Base-by-base conservation (phyloP, 2,888 invertebrate species). In the Epiblema foenella region DNA sequence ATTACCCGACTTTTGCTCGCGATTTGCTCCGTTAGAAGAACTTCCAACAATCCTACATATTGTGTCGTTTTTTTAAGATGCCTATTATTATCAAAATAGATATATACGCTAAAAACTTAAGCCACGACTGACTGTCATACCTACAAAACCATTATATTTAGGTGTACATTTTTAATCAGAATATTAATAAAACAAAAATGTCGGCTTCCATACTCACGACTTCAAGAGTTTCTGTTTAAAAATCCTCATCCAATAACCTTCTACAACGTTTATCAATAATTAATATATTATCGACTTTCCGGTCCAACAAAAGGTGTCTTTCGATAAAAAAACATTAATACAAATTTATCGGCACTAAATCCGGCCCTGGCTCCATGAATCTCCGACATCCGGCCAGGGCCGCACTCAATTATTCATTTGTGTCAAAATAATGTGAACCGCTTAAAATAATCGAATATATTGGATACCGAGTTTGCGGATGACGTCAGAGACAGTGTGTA, bases 351-450 rank as follows among this genome's bases (percentile, higher is more conserved):
- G 69, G 58, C 52, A 54, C 63, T 56, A 49, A 63, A 37, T 68
- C 54, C 68, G 68, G 66, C 68, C 52, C 66, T 63, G 64, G 78
- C 75, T 76, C 83, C 83, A 89, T 89, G 89, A 85, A 88, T 90
- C 90, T 89, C 81, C 81, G 77, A 83, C 89, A 87, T 89, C 89
- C 91, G 89, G 84, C 82, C 81, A 84, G 84, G 79, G 84, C 79
- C 84, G 87, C 82, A 83, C 81, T 85, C 88, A 85, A 90, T 91
- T 89, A 89, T 81, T 90, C 90, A 90, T 86, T 86, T 81, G 77
- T 85, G 90, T 90, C 90, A 89, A 89, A 90, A 90, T 89, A 89
- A 88, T 82, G 84, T 85, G 76, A 81, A 83, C 78, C 76, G 83
- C 83, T 85, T 83, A 83, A 88, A 88, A 87, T 87, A 86, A 87